Percentiles rank a stretch among this genome's conserved stretches.
Conservation (phyloP, 2,113 vertebrate species). For the Myotis davidii region DNA sequence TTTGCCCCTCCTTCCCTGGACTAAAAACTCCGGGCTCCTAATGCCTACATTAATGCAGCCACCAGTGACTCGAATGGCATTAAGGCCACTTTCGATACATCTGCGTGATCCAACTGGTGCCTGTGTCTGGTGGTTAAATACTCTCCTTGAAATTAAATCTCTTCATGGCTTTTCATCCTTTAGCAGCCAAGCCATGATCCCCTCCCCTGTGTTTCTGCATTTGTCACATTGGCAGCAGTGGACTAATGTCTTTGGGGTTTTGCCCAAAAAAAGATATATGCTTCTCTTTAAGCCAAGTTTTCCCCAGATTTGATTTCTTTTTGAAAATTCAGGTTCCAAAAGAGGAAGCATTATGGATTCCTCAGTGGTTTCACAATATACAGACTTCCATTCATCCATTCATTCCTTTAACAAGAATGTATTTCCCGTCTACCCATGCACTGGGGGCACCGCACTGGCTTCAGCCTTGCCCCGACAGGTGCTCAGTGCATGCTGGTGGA, state of each 20-base stretch:
- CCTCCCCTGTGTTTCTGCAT: neutral
- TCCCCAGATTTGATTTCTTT: slow-evolving; percentile 20
- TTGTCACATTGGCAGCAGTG: neutral
- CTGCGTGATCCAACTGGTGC: neutral
- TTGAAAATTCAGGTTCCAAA: neutral
- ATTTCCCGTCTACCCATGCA: neutral
- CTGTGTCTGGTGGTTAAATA: neutral
- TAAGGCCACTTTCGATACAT: neutral
- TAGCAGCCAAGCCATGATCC: neutral
- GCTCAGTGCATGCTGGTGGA: neutral
- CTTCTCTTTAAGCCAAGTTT: slow-evolving; percentile 15
- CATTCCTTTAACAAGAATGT: neutral
- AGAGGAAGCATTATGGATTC: neutral
- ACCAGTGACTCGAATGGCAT: neutral
- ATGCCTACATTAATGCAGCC: neutral
- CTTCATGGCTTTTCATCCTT: neutral
- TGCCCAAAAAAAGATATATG: neutral
- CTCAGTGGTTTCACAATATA: neutral
- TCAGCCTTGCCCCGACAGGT: neutral
- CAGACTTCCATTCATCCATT: neutral
- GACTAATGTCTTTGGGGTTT: neutral
- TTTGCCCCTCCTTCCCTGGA: neutral
- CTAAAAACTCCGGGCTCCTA: neutral
- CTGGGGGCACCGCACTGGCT: neutral
- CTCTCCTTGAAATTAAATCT: neutral